phyloP scores from a whole-genome alignment of 1,140 invertebrate genomes.

The Drosophila sp. region DNA sequence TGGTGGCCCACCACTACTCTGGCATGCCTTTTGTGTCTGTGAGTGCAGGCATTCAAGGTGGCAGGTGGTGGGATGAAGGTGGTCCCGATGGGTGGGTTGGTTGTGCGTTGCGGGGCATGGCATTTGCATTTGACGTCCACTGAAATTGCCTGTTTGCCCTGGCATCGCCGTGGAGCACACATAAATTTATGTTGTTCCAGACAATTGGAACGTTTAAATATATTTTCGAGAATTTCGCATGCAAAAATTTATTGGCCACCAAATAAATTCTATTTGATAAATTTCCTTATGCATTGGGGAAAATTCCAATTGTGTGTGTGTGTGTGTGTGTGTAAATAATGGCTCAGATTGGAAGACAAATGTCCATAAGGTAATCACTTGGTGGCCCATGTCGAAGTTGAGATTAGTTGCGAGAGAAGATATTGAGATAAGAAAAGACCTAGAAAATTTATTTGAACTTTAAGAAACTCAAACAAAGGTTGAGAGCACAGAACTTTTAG shows the following conservation, averaged over 20 bases:
- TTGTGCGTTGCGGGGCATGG: background rate
- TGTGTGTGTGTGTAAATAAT: slow-evolving; percentile 23
- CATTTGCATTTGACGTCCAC: slow-evolving; percentile 64
- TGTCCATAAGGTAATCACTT: slow-evolving; percentile 1
- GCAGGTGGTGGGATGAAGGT: slow-evolving; percentile 5
- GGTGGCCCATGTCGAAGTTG: background rate
- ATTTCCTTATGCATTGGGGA: slow-evolving; percentile 33
- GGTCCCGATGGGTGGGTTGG: background rate
- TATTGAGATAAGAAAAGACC: slow-evolving; percentile 3
- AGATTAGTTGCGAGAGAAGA: background rate
- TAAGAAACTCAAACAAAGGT: slow-evolving; percentile 21
- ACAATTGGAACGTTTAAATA: background rate
- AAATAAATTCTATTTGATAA: slow-evolving; percentile 60
- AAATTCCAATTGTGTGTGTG: background rate
- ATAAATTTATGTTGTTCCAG: slow-evolving; percentile 57
- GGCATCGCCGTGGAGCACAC: slow-evolving; percentile 18
- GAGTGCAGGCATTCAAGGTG: slow-evolving; percentile 36
- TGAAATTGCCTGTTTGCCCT: slow-evolving; percentile 29
- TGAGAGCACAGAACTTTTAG: slow-evolving; percentile 19
- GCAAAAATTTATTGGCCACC: slow-evolving; percentile 59
- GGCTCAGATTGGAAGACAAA: slow-evolving; percentile 5
- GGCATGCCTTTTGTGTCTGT: slow-evolving; percentile 49
- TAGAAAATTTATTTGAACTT: slow-evolving; percentile 40
- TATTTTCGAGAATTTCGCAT: slow-evolving; percentile 42
- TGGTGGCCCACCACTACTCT: slow-evolving; percentile 47